Percentiles rank a stretch among this genome's conserved stretches.
Evolutionary conservation across 1,140 invertebrate genomes (phyloP).

Genomic region (Zaprionus capensis): DNA sequence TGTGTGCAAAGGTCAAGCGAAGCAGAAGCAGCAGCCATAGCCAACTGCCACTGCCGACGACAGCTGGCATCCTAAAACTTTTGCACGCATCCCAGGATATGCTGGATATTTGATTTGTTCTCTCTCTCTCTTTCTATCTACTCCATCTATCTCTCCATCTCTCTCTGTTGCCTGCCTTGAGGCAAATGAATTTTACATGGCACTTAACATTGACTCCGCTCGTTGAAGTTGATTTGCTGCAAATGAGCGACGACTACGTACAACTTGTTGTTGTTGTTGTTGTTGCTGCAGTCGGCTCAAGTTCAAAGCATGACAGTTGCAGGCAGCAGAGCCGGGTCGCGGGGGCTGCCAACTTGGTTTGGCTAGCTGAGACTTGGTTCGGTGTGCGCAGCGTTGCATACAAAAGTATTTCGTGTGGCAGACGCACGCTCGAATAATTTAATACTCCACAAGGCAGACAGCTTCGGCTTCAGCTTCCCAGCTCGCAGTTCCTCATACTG

Average conservation of each 20-base stretch:
- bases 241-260: conserved; percentile 50
- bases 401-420: conserved; percentile 67
- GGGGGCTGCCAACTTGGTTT: neutral
- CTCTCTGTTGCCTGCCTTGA: conserved; percentile 10
- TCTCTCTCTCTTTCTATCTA: neutral
- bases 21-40: neutral
- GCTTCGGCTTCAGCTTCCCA: neutral
- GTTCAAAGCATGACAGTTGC: conserved; percentile 48
- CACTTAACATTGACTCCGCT: conserved; percentile 56
- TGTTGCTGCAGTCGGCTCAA: conserved; percentile 28
- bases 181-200: conserved; percentile 71
- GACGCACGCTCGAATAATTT: conserved; percentile 79
- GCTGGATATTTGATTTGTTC: conserved; percentile 13
- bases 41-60: neutral
- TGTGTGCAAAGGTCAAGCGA: conserved; percentile 1
- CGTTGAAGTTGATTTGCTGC: conserved; percentile 68
- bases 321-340: neutral
- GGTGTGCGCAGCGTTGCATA: conserved; percentile 75
- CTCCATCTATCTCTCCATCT: neutral
- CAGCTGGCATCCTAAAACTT: neutral
- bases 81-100: conserved; percentile 7
- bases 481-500: too few relatives aligned
- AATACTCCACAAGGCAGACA: conserved; percentile 49
- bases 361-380: conserved; percentile 41
- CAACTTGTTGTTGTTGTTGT: neutral